Evolutionary conservation across 2,888 invertebrate genomes (phyloP), one percentile per base, ranked within the genome.

Genomic region (Octonoba sinensis): DNA sequence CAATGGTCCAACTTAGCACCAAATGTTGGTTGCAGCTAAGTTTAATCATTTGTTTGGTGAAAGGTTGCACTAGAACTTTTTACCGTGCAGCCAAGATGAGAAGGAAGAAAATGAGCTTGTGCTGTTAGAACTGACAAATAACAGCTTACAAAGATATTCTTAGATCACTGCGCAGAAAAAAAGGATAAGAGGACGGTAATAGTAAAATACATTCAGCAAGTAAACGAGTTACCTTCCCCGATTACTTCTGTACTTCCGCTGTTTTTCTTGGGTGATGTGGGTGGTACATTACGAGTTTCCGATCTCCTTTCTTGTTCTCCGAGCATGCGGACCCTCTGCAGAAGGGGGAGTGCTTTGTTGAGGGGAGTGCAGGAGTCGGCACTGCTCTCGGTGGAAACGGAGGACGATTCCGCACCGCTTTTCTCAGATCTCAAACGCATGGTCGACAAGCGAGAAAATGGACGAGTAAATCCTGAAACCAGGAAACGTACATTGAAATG

Each of bases 231-330:
- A 65, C 69, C 69, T 69, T 69, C 69, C 1, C 69, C 69, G n/a
- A 69, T 69, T 3, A 69, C 20, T 69, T 69, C 69, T 11, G 36
- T 18, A 15, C 56, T 54, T 44, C 56, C 24, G 16, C n/a, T 54
- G 8, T 20, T 56, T 15, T 65, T n/a, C 20, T 49, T 47, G 13
- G 65, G 65, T 2, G 65, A 65, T 18, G 54, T 16, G 13, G 69
- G 57, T 12, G 51, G 20, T 2, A 44, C 12, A 11, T 56, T 47
- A 12, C 47, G 15, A n/a, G 69, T 36, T 15, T 20, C 82, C 6
- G 71, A 36, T 66, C 64, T 72, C 86, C 93, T 93, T 89, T 95
- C 95, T 88, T 95, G 95, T 88, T 96, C 95, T 88, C 95, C 95
- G 0, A 96, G 91, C 59, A 95, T 89, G 86, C 94, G 93, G 69